Base-by-base conservation (phyloP, 1,140 invertebrate genomes). In the Cherax destructor region DNA sequence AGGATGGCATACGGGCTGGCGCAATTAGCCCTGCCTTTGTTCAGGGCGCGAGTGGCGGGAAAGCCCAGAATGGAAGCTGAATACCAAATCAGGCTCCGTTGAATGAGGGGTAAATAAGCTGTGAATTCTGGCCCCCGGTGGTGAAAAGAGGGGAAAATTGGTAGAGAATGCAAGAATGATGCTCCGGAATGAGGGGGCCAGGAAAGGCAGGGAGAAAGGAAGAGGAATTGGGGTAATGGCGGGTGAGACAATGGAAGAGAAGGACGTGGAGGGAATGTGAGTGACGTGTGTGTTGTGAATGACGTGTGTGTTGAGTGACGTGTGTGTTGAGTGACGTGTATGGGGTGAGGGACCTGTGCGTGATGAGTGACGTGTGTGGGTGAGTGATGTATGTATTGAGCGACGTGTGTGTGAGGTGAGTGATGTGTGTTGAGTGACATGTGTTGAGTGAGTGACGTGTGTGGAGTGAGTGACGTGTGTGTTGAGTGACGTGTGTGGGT, bases 41-140 rank as follows among this genome's bases (percentile, higher is more conserved):
- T 91, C 88, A 91, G 16, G 74, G 83, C 49, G 88, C n/a, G 72
- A 85, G 88, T 91, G 88, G 88, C 81, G 88, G 81, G 88, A 91
- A 84, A 84, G 83, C 88, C 81, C 72, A 91, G 88, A 91, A 91
- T 91, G 81, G 88, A 76, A 41, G 52, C 88, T 91, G 88, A 91
- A 91, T 91, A 91, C 88, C 88, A 91, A 91, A 91, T 91, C 88
- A 91, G 88, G 88, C 88, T 18, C 81, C 83, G 74, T 65, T 91
- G 88, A 91, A 91, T 91, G 88, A 91, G 88, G 83, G 74, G 88
- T 91, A 91, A 91, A 91, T 91, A 91, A 91, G 88, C 88, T 84
- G 88, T 84, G 88, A 91, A 91, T 91, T 91, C 88, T 91, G 88
- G 69, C 88, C 88, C 88, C 74, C 77, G 86, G 77, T 80, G 83